Base-by-base conservation (phyloP, 2,113 vertebrate genomes). In the Montifringilla adamsi region DNA sequence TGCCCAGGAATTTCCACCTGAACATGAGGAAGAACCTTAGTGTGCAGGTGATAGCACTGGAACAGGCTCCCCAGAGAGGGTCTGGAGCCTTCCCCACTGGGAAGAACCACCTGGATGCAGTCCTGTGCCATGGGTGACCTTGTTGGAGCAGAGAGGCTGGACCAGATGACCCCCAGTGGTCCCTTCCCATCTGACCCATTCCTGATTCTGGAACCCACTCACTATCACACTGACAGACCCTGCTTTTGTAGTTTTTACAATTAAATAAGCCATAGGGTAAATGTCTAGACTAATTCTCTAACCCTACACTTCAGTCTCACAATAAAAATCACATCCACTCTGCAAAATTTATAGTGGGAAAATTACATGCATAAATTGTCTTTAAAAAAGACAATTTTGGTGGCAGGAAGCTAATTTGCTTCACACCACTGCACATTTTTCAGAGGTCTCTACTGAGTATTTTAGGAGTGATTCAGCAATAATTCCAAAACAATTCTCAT, bases 401-500 rank as follows among this genome's bases (percentile, higher is more conserved):
- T 58, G 39, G 21, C 63, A 79, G 78, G 30, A 83, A 83, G 28
- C 23, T 88, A 23, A 85, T 75, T 90, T 58, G 35, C 44, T 93
- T 91, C 52, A 85, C 63, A 95, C 74, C 37, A 28, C 60, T 82
- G 39, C 11, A 4, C 19, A 52, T 75, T 87, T 87, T 83, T 81
- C 93, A 91, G 75, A 89, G 15, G 26, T 76, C 47, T 92, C 70
- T 87, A 52, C 44, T 18, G 77, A 92, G 58, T 81, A 67, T 82
- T 95, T 94, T 74, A 73, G 53, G 77, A 91, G 75, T 70, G 75
- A 94, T 93, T 94, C 94, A 95, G 90, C 89, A 93, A 52, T 68
- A 89, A 94, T 84, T 95, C 78, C 84, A 93, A 96, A 90, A 49
- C 81, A 83, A 91, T 95, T 94, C 78, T 85, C 78, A 87, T 66